Conservation (phyloP, 30 jellyfish, hydroid and myxozoan species). For the Sanderia malayensis region DNA sequence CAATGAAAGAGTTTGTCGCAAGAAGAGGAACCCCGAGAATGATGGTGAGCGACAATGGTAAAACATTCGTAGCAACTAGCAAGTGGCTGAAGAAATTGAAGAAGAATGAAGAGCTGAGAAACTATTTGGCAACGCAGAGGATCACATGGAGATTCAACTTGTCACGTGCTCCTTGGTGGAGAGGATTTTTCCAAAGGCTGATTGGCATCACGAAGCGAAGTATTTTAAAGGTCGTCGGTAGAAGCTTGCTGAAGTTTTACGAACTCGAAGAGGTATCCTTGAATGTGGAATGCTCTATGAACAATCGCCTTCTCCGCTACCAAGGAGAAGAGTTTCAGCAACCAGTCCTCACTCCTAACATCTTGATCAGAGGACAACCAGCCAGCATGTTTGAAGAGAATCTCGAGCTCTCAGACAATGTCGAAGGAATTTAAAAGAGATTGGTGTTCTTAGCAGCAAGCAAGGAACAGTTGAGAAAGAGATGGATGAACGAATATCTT, state of each 20-base stretch:
- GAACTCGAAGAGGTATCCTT: constrained; percentile 50
- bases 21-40: constrained; percentile 40
- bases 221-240: constrained; percentile 31
- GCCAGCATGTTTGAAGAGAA: constrained; percentile 16
- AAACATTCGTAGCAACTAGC: constrained; percentile 28
- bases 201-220: constrained; percentile 52
- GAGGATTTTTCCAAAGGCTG: constrained; percentile 52
- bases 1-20: constrained; percentile 34
- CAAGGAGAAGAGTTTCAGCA: constrained; percentile 52
- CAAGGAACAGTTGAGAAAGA: constrained; percentile 29
- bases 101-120: constrained; percentile 31
- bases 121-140: constrained; percentile 42
- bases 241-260: constrained; percentile 14
- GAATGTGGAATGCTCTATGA: constrained; percentile 41
- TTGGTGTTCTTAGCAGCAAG: neutral
- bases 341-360: constrained; percentile 42
- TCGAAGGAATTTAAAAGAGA: too few species aligned
- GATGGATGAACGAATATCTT: constrained; percentile 50
- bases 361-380: constrained; percentile 23
- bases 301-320: constrained; percentile 54
- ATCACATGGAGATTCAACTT: constrained; percentile 41
- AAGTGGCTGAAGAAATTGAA: constrained; percentile 28
- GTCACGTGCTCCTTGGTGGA: constrained; percentile 62
- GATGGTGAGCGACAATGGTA: constrained; percentile 54
- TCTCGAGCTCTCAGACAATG: too few species aligned